Evolutionary conservation across 2,113 vertebrate genomes (phyloP).

Genomic region (Polypterus bichir): DNA sequence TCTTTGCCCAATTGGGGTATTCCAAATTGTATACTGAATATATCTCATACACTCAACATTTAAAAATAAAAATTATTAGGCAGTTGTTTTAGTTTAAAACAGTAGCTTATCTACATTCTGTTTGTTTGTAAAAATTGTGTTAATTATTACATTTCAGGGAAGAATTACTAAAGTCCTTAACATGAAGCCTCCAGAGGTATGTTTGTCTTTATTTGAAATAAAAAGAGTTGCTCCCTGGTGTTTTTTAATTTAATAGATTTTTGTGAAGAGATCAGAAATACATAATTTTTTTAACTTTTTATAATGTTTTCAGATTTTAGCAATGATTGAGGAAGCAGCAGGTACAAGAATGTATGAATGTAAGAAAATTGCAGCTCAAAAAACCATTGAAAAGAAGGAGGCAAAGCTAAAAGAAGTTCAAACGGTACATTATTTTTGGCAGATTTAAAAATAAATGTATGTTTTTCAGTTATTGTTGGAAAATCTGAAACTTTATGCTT

Average conservation of each 20-base stretch:
- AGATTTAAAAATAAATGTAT: background rate
- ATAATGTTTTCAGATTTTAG: constrained; percentile 61
- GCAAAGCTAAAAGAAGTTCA: constrained; percentile 74
- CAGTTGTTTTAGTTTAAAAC: too few relatives aligned
- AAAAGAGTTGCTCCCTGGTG: background rate
- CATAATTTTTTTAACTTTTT: background rate
- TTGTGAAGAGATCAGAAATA: background rate
- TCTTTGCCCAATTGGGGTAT: too few relatives aligned
- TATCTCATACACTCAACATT: too few relatives aligned
- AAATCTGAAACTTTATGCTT: background rate
- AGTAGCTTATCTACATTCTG: too few relatives aligned
- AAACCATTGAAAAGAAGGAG: constrained; percentile 92
- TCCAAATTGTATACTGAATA: too few relatives aligned
- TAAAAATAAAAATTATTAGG: too few relatives aligned
- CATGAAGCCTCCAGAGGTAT: constrained; percentile 94
- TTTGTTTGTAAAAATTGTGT: too few relatives aligned
- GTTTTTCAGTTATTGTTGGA: background rate
- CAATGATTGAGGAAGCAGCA: constrained; percentile 92
- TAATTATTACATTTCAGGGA: constrained; percentile 51
- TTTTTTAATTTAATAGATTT: constrained; percentile 17
- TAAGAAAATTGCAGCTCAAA: constrained; percentile 78
- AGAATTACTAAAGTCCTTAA: constrained; percentile 92
- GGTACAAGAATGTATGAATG: constrained; percentile 92
- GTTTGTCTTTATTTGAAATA: too few relatives aligned
- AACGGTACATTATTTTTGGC: constrained; percentile 45